Base-by-base conservation (phyloP, 2,888 invertebrate genomes). In the Lagria hirta region DNA sequence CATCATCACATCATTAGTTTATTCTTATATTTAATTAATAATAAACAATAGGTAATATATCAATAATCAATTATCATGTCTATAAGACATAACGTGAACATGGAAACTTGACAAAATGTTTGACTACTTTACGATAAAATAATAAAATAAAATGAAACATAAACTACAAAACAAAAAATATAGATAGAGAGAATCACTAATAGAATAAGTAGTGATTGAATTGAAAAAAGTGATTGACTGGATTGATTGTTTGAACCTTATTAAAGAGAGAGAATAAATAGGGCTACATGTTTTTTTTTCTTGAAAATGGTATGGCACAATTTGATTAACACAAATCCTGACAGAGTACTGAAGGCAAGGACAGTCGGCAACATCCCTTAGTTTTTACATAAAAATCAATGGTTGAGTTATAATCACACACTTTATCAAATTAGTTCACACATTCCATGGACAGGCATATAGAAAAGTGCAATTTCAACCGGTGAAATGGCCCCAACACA, bases 1-100 rank as follows among this genome's bases (percentile, higher is more conserved):
- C 81, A 79, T 80, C 71, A 81, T 81, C 81, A 81, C 81, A 81
- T 81, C 80, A 80, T 81, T 80, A 81, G 71, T 72, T 72, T 70
- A 70, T 69, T 68, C 66, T 69, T 69, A 70, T 69, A 66, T 64
- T 67, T 68, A 70, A 70, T 70, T 69, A 71, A 70, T 68, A 69
- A 69, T 70, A 71, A 71, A 70, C 68, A 71, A 71, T 70, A 64
- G 47, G 62, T 62, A 70, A 69, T 71, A 70, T 71, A 70, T 70
- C 69, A 69, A 68, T 69, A 66, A 65, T 49, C 51, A 56, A 44
- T 61, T 58, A 62, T 67, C 62, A 69, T 69, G 69, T 70, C 69
- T 66, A 64, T 64, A 61, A 68, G 69, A 69, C 68, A 69, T 62
- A 67, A 60, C 60, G 68, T 68, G 68, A 69, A 68, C 66, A 64